Base-by-base conservation (phyloP, 2,113 vertebrate species). In the Engraulis encrasicolus region DNA sequence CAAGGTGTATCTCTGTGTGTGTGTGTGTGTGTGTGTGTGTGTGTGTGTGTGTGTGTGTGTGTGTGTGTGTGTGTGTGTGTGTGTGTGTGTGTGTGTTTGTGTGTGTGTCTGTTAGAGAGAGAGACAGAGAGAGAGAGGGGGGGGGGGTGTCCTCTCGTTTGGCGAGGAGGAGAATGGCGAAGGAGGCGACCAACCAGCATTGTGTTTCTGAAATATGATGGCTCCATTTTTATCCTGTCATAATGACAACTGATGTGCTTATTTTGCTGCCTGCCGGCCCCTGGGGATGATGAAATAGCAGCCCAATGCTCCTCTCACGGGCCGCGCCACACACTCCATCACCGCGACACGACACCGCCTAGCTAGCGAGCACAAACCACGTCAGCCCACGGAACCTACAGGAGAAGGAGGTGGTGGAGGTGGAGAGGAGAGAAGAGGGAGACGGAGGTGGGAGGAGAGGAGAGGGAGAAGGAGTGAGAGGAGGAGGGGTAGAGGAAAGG, bases 121-220 rank as follows among this genome's bases (percentile, higher is more conserved):
- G 40, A 45, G 40, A 45, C 40, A 45, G 85, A 77, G 38, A 45
- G 81, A 36, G 36, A 36, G 58, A 17, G 27, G 27, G 23, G 54
- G 81, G 17, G n/a, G 81, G 81, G 61, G 54, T 15, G 66, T 74
- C 27, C 11, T 15, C 31, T n/a, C n/a, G n/a, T n/a, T n/a, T n/a
- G 14, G 66, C 31, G 66, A 34, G 7, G 61, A 92, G 89, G 92
- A n/a, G n/a, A n/a, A n/a, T n/a, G n/a, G n/a, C n/a, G n/a, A n/a
- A n/a, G n/a, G n/a, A n/a, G n/a, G n/a, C n/a, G n/a, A n/a, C n/a
- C 93, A 92, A 92, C 89, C 95, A 94, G 95, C 96, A 95, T 96
- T 97, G 97, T 97, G 97, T 96, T 97, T 96, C 95, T 98, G 97
- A 98, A 98, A 98, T 98, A 98, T 98, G 98, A 98, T 93, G 96